A percentile compares a stretch with the other conserved stretches of the same genome.
These are phyloP conservation scores for Antheraea mylitta DNA, from an alignment of 1,140 invertebrate genomes.

Conservation along the genomic window DNA sequence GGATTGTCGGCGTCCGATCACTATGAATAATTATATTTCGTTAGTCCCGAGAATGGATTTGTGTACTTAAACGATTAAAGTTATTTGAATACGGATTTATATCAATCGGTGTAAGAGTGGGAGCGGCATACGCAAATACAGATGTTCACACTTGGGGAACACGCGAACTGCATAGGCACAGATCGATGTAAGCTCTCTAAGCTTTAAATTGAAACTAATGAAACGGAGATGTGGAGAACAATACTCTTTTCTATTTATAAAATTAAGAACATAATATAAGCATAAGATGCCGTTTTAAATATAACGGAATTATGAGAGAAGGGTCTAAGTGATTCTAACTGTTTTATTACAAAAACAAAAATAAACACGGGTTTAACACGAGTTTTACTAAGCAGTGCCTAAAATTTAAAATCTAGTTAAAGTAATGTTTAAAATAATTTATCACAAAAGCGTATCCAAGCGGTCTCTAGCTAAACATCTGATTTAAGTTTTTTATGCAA, in stretches of 20 bases:
- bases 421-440: too few species aligned
- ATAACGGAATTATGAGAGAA: too few species aligned
- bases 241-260: slow-evolving; percentile 1
- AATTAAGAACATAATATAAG: too few species aligned
- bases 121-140: slow-evolving; percentile 76
- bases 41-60: slow-evolving; percentile 73
- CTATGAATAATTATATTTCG: slow-evolving; percentile 78
- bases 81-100: slow-evolving; percentile 77
- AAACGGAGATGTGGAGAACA: slow-evolving; percentile 28
- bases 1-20: slow-evolving; percentile 55
- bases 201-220: slow-evolving; percentile 58
- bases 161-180: slow-evolving; percentile 38
- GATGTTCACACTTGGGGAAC: slow-evolving; percentile 73
- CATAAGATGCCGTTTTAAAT: too few species aligned
- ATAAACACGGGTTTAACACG: too few species aligned
- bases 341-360: too few species aligned
- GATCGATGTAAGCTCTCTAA: slow-evolving; percentile 47
- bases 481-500: too few species aligned
- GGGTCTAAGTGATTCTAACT: too few species aligned
- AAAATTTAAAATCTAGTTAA: too few species aligned
- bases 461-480: too few species aligned
- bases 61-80: slow-evolving; percentile 75
- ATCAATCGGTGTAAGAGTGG: slow-evolving; percentile 72
- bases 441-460: too few species aligned
- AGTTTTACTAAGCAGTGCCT: too few species aligned